These are phyloP conservation scores for Oncorhynchus masou DNA, from an alignment of 2,113 vertebrate genomes.

Conservation along the genomic window DNA sequence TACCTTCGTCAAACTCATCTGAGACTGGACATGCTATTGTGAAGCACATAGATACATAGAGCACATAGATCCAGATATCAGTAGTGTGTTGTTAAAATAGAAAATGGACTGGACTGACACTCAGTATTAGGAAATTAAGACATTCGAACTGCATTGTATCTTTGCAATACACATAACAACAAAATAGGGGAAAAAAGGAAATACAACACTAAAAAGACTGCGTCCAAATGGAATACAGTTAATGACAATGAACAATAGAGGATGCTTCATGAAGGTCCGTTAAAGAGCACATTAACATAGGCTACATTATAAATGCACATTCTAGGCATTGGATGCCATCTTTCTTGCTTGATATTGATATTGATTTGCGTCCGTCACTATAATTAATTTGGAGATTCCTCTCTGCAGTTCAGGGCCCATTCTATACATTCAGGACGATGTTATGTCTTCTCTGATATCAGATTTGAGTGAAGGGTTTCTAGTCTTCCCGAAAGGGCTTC, in stretches of 20 bases:
- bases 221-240: too few relatives aligned
- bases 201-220: too few relatives aligned
- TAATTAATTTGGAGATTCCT: neutral
- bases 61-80: conserved; percentile 27
- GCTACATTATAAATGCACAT: too few relatives aligned
- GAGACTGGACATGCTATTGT: conserved; percentile 44
- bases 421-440: neutral
- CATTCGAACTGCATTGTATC: neutral
- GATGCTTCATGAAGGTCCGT: too few relatives aligned
- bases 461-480: neutral
- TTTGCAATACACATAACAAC: too few relatives aligned
- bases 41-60: conserved; percentile 43
- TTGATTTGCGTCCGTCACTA: too few relatives aligned
- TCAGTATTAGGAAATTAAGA: too few relatives aligned
- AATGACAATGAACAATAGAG: too few relatives aligned
- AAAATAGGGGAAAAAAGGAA: too few relatives aligned
- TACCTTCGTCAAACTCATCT: conserved; percentile 50
- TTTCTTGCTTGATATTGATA: neutral
- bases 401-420: neutral
- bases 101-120: neutral
- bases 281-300: neutral
- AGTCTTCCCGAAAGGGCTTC: neutral
- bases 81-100: neutral
- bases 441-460: too few relatives aligned
- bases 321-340: neutral